Percentiles rank a stretch among this genome's conserved stretches.
Evolutionary conservation across 2,888 invertebrate genomes (phyloP).

Genomic region (Spilarctia lutea): DNA sequence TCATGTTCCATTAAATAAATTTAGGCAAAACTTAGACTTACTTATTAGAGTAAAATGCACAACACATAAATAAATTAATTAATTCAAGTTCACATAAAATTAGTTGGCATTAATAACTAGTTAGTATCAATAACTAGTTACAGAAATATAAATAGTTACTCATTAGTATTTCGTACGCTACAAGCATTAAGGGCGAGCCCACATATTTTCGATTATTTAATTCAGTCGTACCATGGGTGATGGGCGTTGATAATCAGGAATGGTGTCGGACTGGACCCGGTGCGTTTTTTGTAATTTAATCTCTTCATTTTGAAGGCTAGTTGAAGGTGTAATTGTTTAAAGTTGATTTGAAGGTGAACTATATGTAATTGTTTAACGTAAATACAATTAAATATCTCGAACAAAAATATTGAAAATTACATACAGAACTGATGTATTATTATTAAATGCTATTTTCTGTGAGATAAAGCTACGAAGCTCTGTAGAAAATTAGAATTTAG

Average conservation of each 20-base stretch:
- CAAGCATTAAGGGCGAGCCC: conserved; percentile 44
- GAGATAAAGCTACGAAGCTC: background rate
- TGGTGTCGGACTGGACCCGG: conserved; percentile 69
- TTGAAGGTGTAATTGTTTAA: conserved; percentile 32
- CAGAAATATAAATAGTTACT: conserved; percentile 33
- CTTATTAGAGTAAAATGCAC: too few species aligned
- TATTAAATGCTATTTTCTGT: background rate
- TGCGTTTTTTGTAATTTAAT: conserved; percentile 70
- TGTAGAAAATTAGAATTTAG: background rate
- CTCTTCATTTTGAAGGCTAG: conserved; percentile 66
- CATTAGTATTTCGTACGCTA: conserved; percentile 49
- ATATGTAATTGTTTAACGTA: background rate
- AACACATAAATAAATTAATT: background rate
- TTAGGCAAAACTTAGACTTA: background rate
- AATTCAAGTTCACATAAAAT: background rate
- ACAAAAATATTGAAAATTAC: background rate
- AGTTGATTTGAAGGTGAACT: conserved; percentile 30
- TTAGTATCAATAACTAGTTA: conserved; percentile 14
- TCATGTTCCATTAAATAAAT: background rate
- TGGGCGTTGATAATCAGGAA: conserved; percentile 80
- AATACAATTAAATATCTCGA: background rate
- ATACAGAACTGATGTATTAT: background rate
- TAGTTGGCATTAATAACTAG: conserved; percentile 4
- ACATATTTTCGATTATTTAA: conserved; percentile 73
- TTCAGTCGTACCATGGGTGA: conserved; percentile 68